Evolutionary conservation across 2,113 vertebrate genomes (phyloP).

Genomic region (Tetrao urogallus): DNA sequence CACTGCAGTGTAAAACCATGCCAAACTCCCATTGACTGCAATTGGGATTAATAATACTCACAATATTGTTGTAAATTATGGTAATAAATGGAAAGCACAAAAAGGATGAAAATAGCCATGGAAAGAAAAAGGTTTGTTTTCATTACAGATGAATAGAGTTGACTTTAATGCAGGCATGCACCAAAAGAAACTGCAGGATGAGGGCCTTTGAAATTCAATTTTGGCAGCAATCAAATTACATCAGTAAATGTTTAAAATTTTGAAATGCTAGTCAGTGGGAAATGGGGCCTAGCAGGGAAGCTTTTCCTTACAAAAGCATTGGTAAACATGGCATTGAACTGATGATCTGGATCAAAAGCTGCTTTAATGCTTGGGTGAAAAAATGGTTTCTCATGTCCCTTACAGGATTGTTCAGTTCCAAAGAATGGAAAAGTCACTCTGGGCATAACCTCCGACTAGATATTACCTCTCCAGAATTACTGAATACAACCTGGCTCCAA

Average conservation of each 20-base stretch:
- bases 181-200: not conserved
- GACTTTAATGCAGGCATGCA: not conserved
- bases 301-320: not conserved
- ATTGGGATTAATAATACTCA: slow-evolving; percentile 14
- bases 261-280: slow-evolving; percentile 10
- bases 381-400: not conserved
- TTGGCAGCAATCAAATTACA: slow-evolving; percentile 14
- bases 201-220: slow-evolving; percentile 47
- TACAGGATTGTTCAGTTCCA: not conserved
- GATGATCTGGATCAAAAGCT: not conserved
- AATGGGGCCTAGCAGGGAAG: not conserved
- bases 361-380: not conserved
- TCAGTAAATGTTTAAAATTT: slow-evolving; percentile 41
- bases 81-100: slow-evolving; percentile 5
- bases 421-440: not conserved
- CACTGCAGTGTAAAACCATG: not conserved
- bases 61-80: not conserved
- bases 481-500: not conserved
- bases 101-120: not conserved
- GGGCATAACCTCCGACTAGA: not conserved
- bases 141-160: not conserved
- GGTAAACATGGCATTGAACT: not conserved
- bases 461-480: not conserved
- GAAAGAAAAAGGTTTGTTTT: not conserved
- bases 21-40: slow-evolving; percentile 24